phyloP scores from a whole-genome alignment of 2,888 invertebrate genomes.

The Encarsia formosa region DNA sequence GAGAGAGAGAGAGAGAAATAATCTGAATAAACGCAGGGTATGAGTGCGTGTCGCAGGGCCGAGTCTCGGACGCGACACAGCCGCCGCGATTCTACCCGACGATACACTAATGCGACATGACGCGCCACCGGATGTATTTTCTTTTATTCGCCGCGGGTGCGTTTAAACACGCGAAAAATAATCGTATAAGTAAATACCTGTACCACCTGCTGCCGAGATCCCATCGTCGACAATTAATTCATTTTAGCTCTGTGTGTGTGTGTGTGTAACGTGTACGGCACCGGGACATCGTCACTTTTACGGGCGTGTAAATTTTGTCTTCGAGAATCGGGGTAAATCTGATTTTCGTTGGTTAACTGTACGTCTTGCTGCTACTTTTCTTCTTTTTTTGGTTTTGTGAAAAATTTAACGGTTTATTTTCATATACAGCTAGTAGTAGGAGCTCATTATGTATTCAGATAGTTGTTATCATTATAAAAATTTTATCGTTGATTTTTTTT shows the following conservation, averaged over 20 bases:
- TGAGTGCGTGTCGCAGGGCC: slow-evolving; percentile 42
- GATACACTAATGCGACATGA: slow-evolving; percentile 47
- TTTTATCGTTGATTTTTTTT: no score
- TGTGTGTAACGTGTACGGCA: no score
- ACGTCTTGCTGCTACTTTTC: neutral
- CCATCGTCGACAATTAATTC: slow-evolving; percentile 26
- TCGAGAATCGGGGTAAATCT: no score
- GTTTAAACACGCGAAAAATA: neutral
- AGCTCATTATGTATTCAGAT: no score
- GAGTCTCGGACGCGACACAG: slow-evolving; percentile 37
- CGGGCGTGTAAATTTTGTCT: no score
- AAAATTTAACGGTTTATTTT: no score
- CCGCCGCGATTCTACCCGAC: slow-evolving; percentile 44
- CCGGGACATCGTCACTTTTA: no score
- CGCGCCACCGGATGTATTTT: slow-evolving; percentile 30
- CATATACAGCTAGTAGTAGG: no score
- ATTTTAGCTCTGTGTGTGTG: slow-evolving; percentile 17
- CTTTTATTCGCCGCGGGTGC: slow-evolving; percentile 4
- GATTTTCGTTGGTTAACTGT: neutral
- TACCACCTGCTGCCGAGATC: slow-evolving; percentile 2
- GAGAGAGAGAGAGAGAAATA: slow-evolving; percentile 8
- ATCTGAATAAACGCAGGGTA: slow-evolving; percentile 28
- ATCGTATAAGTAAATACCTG: neutral
- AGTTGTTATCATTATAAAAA: no score
- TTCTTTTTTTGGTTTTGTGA: no score